Percentiles rank a stretch among this genome's conserved stretches.
phyloP scores from a whole-genome alignment of 2,797 vertebrate species.

The Poeciliopsis turneri region DNA sequence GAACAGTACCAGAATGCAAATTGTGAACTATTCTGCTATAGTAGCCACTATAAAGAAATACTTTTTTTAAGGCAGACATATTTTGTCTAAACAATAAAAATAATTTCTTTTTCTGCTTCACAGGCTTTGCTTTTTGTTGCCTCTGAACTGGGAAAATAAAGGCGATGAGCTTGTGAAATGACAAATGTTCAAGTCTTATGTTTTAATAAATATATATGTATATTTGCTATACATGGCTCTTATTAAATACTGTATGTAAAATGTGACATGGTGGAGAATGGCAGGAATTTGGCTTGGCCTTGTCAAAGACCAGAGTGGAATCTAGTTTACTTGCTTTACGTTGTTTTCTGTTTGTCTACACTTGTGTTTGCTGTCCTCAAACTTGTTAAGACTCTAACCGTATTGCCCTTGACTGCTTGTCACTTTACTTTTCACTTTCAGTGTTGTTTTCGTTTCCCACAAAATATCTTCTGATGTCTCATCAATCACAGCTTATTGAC shows the following conservation, averaged over 20 bases:
- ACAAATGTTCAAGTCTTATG: conserved; percentile 44
- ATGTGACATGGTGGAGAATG: not conserved
- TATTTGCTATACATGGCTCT: not conserved
- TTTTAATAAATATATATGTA: conserved; percentile 40
- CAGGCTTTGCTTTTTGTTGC: conserved; percentile 11
- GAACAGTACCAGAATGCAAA: not conserved
- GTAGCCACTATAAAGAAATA: not conserved
- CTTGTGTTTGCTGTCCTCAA: not conserved
- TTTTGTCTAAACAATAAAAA: conserved; percentile 29
- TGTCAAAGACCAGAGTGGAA: not conserved
- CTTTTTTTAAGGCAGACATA: not conserved
- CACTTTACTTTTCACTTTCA: conserved; percentile 1
- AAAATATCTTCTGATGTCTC: not conserved
- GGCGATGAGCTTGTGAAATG: conserved; percentile 50
- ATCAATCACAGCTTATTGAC: conserved; percentile 13
- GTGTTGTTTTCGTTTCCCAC: not conserved
- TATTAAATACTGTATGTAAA: not conserved
- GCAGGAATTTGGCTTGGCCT: not conserved
- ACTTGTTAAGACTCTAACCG: not conserved
- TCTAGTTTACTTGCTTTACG: not conserved
- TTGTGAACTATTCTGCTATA: not conserved
- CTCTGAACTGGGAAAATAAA: conserved; percentile 27
- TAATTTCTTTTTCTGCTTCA: conserved; percentile 38
- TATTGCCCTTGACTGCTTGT: conserved; percentile 4
- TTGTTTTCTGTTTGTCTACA: not conserved